Base-by-base conservation (phyloP, 2,888 invertebrate species). In the Trichacis sp. region DNA sequence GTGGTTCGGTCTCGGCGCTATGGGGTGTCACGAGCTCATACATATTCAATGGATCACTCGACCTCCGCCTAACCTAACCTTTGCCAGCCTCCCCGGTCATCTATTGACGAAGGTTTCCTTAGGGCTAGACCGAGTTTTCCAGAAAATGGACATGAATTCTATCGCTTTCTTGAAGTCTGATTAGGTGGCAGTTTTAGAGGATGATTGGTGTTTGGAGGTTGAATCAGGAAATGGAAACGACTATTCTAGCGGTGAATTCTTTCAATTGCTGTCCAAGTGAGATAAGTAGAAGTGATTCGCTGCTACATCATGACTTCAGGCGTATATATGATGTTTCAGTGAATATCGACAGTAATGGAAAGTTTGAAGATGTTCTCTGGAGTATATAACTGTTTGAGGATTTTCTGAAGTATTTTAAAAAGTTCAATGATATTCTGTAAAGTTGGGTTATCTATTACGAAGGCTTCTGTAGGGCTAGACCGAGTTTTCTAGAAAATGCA, bases 31-130 rank as follows among this genome's bases (percentile, higher is more conserved):
- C 81, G 79, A 81, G 85, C 87, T 88, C 87, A 89, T 89, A 87
- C 89, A 89, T 89, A 89, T 89, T 89, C 88, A 89, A 85, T 82
- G 85, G 85, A 88, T 87, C 88, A 87, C 75, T 82, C 82, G 75
- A n/a, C n/a, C n/a, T n/a, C n/a, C n/a, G n/a, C n/a, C n/a, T n/a
- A n/a, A n/a, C n/a, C n/a, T n/a, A n/a, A 76, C 75, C 75, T 73
- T 75, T 75, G 71, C 73, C 68, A 72, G 64, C 70, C 74, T n/a
- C n/a, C 76, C 76, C 73, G 81, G 74, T 76, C 78, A 79, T 79
- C 79, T 84, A 83, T 79, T 79, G 79, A 77, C 75, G 74, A 60
- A 69, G 57, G 71, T 71, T 75, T 73, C 73, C 73, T 60, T 65
- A 75, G 73, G 73, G 72, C n/a, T n/a, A n/a, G n/a, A n/a, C 73